phyloP scores from a whole-genome alignment of 2,797 vertebrate species.

The Vireo griseus region DNA sequence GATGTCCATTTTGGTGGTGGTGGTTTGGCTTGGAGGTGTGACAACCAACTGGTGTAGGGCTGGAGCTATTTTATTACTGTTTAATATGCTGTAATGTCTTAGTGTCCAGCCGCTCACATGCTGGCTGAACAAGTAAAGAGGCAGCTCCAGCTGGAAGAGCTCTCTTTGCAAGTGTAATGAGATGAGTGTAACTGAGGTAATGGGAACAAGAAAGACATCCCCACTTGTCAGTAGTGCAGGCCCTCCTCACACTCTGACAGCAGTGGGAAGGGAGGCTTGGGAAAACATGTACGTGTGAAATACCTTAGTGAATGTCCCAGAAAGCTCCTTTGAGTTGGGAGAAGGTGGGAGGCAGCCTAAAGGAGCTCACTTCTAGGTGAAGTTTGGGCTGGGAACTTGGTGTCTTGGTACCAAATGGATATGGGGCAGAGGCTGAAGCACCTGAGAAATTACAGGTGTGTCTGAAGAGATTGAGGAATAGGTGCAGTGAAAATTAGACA shows the following conservation, averaged over 20 bases:
- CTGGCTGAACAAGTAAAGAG: background rate
- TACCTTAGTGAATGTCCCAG: background rate
- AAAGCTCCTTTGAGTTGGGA: background rate
- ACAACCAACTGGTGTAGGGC: background rate
- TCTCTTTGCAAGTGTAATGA: background rate
- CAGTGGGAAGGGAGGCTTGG: background rate
- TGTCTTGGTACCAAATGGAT: background rate
- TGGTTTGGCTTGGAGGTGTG: background rate
- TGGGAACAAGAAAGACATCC: background rate
- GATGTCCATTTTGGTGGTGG: background rate
- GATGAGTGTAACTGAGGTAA: conserved; percentile 14
- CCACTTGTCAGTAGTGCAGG: background rate
- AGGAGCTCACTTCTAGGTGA: background rate
- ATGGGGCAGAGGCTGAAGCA: background rate
- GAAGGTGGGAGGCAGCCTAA: background rate
- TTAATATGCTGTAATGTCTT: background rate
- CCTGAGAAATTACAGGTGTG: background rate
- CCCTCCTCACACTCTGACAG: background rate
- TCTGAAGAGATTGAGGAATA: background rate
- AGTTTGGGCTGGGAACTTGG: background rate
- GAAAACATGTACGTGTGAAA: background rate
- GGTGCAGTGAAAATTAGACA: background rate
- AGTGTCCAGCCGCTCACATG: background rate
- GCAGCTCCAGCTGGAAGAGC: background rate
- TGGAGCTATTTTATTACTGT: background rate